Evolutionary conservation across 2,797 vertebrate genomes (phyloP), one percentile per base, ranked within the genome.

Genomic region (Meriones psammophilus): DNA sequence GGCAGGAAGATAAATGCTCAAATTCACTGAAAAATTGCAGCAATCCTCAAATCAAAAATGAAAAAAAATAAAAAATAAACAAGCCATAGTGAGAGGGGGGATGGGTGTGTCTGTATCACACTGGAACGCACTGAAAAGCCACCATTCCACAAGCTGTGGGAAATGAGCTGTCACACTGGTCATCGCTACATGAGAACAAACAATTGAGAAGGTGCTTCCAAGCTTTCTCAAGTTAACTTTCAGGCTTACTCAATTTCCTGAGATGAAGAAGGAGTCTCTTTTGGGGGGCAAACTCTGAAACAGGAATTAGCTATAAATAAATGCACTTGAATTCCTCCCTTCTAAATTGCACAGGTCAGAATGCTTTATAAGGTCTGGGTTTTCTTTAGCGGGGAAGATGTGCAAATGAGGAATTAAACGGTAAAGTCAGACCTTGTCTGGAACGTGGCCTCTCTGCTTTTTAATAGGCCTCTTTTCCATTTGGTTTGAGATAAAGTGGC

Each of bases 331-430:
- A 88, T 95, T 95, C 85, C 36, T 0, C 33, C 12, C 26, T 96
- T 94, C 77, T 94, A 86, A 89, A 94, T 95, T 89, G 96, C 93
- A 54, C 64, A 85, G 96, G 97, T 97, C 96, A 95, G 90, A 71
- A 81, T 3, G 0, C 95, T 97, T 96, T 95, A 88, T 84, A 62
- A 96, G 36, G 46, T 77, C 92, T 92, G 93, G 33, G n/a, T 94
- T 98, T 97, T 92, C 94, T 96, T 81, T 74, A 77, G 91, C 69
- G 84, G 86, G 68, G 78, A 97, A 84, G 58, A 93, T 91, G 96
- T 92, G 94, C 96, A 97, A 98, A 97, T 96, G 60, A 97, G 97
- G 96, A 96, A 94, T 97, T 96, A 85, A 97, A 94, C 0, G 24
- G 96, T 88, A 33, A 89, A 95, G 96, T 97, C 97, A 96, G 96